Base-by-base conservation (phyloP, 1,140 invertebrate species). In the Oreohelix idahoensis region DNA sequence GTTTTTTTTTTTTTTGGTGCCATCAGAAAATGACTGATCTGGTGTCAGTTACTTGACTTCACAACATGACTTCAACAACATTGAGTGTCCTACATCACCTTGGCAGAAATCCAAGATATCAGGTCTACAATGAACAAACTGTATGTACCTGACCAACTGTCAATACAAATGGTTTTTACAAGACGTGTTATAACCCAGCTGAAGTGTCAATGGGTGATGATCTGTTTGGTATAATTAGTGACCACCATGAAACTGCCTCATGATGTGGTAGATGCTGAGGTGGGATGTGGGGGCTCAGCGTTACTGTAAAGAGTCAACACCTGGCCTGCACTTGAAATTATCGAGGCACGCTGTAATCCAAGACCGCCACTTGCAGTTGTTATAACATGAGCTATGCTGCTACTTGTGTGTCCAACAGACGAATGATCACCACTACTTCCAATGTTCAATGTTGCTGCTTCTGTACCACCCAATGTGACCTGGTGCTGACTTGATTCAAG, bases 231-330 rank as follows among this genome's bases (percentile, higher is more conserved):
- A 58, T 2, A 5, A 23, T 23, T 58, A 4, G 17, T 4, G 5
- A n/a, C 53, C 20, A 20, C 23, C 8, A 20, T 23, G 53, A 20
- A 4, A 20, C 2, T 58, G 29, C 17, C 29, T 66, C 63, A 66
- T 66, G 29, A 51, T 11, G 74, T 76, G 11, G 74, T 45, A 38
- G 74, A 51, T 8, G 74, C 38, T 42, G 71, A 73, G n/a, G 17
- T 73, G 23, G 5, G 39, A n/a, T 39, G 42, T 76, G 74, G 1
- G 26, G 35, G 11, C 5, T 63, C 26, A 15, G 17, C 79, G 32
- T 82, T 71, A 32, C 38, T 82, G n/a, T 82, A 82, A 1, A 82
- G 49, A n/a, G 80, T 82, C 71, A 82, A 63, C 1, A 82, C 80
- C 71, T 82, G 80, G 29, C 80, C 80, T 23, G 70, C 51, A 23